These are phyloP conservation scores for Lagopus leucura DNA, from an alignment of 2,113 vertebrate genomes.

Conservation along the genomic window DNA sequence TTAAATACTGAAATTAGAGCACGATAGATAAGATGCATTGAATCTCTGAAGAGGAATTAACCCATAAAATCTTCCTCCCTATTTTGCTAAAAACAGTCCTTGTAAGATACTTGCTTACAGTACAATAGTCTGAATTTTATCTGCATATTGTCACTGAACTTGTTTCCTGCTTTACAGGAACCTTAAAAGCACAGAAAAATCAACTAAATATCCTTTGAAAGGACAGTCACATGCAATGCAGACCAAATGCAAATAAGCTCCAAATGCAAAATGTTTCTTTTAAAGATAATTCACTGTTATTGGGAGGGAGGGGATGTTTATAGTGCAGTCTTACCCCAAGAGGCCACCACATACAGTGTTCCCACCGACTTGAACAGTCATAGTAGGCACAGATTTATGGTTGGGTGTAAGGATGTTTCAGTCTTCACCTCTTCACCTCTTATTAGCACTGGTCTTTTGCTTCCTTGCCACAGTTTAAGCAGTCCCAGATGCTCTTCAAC, in stretches of 20 bases:
- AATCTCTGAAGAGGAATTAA: neutral
- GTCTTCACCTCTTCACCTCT: slow-evolving; percentile 61
- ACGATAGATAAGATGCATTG: neutral
- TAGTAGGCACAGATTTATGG: slow-evolving; percentile 48
- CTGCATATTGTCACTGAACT: neutral
- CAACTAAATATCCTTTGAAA: neutral
- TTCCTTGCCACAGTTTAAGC: slow-evolving; percentile 58
- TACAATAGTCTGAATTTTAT: neutral
- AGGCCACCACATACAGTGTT: slow-evolving; percentile 27
- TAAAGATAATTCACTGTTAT: neutral
- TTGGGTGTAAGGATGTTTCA: slow-evolving; percentile 46
- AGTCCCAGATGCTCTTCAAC: slow-evolving; percentile 49
- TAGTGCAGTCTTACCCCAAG: neutral
- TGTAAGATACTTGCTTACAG: neutral
- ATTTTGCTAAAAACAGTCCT: neutral
- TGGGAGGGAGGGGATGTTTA: slow-evolving; percentile 34
- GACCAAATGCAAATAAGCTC: slow-evolving; percentile 12
- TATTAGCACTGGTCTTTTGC: slow-evolving; percentile 67
- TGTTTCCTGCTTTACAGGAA: neutral
- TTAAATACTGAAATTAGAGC: neutral
- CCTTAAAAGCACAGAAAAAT: neutral
- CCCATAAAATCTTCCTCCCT: neutral
- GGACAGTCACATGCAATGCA: neutral
- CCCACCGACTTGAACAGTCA: slow-evolving; percentile 43
- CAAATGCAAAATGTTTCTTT: neutral